Base-by-base conservation (phyloP, 2,113 vertebrate genomes). In the Chionodraco myersi region DNA sequence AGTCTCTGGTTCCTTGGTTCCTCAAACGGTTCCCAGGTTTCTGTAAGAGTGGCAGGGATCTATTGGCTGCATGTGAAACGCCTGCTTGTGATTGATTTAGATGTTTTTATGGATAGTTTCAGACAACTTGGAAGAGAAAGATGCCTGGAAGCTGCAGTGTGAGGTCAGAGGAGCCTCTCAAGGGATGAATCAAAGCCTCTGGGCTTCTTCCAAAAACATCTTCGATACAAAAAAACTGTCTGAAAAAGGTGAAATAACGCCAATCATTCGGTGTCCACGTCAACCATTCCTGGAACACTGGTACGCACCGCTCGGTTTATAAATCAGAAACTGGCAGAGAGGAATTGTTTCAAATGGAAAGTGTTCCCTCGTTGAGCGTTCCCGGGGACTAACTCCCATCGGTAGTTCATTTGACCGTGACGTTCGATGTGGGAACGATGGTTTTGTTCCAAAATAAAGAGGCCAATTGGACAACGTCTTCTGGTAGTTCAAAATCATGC, bases 141-240 rank as follows among this genome's bases (percentile, higher is more conserved):
- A 67, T 47, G 61, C 69, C 79, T 70, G 9, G 30, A 62, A 81
- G 60, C 72, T 60, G 57, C 47, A 47, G 77, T 60, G 13, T 67
- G 63, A 89, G 86, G 80, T 86, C 65, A 51, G n/a, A 49, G 48
- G 67, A 70, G 72, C 16, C 51, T 77, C 63, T n/a, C 52, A 14
- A 41, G 30, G 47, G 16, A 65, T 52, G 72, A 87, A 83, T 81
- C 84, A 65, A 83, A 76, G 77, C 79, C 59, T 71, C 54, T 45
- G 74, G 60, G 77, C 70, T 74, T 63, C 41, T 57, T 67, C 57
- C 67, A 77, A 67, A 64, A 83, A 85, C 8, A 0, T 15, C 45
- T 70, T 56, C 53, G 45, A 87, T 65, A 51, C 68, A 51, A 52
- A 30, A 30, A 53, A n/a, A 67, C 4, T 52, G 53, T 26, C 51